A percentile compares a stretch with the other conserved stretches of the same genome.
These are phyloP conservation scores for Euglossa dilemma DNA, from an alignment of 1,140 invertebrate species.

Conservation along the genomic window DNA sequence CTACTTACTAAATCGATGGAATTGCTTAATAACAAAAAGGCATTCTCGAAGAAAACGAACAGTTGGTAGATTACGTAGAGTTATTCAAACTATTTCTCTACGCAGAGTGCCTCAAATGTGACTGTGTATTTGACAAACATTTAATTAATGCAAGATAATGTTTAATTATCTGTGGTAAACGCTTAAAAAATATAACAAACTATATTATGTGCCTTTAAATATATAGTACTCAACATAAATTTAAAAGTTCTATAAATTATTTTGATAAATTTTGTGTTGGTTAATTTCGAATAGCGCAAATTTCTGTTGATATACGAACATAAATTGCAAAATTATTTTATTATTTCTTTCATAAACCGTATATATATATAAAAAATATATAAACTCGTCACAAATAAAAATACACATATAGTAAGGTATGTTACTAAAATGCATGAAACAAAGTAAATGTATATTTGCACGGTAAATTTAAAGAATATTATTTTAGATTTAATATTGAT, in stretches of 20 bases:
- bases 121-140: slow-evolving; percentile 40
- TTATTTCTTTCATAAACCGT: neutral
- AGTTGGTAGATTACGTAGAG: slow-evolving; percentile 76
- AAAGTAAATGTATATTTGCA: slow-evolving; percentile 20
- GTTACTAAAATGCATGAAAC: slow-evolving; percentile 1
- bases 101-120: slow-evolving; percentile 79
- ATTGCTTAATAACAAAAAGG: slow-evolving; percentile 70
- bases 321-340: neutral
- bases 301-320: slow-evolving; percentile 14
- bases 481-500: slow-evolving; percentile 30
- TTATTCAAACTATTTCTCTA: slow-evolving; percentile 78
- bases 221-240: slow-evolving; percentile 41
- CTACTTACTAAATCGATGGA: slow-evolving; percentile 73
- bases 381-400: neutral
- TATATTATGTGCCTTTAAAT: slow-evolving; percentile 60
- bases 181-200: slow-evolving; percentile 40
- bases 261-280: slow-evolving; percentile 49
- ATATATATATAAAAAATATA: slow-evolving; percentile 1
- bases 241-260: slow-evolving; percentile 52
- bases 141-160: slow-evolving; percentile 33
- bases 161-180: slow-evolving; percentile 41
- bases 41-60: slow-evolving; percentile 76
- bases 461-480: slow-evolving; percentile 4
- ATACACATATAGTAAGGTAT: neutral
- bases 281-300: slow-evolving; percentile 11